Evolutionary conservation across 1,140 invertebrate genomes (phyloP), one percentile per base, ranked within the genome.

Genomic region (Bactericera cockerelli): DNA sequence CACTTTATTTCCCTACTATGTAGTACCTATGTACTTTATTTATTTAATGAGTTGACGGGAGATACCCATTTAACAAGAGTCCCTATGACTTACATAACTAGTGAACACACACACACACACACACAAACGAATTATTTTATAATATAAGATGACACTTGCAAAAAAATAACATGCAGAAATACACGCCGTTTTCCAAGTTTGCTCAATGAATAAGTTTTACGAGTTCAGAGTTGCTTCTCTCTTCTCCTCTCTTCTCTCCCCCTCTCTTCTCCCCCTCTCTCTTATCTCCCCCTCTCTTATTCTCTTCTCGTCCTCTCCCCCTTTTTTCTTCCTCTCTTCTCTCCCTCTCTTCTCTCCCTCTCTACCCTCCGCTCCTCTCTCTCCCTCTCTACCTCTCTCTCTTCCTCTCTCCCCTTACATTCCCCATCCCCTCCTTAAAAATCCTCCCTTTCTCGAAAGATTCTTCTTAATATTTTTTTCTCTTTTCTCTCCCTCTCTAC

Each of bases 381-480:
- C 42, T 49, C 42, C 22, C 42, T 49, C 42, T 49, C 42, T 49
- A 6, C 19, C 42, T 49, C 42, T n/a, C 42, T 49, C 42, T 49
- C 42, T 49, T 16, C 19, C 42, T 49, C 4, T 49, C 42, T 49
- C 22, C 42, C 42, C 19, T 49, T 49, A 10, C 22, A 19, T 16
- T 49, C 42, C 4, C n/a, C 33, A 10, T 36, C 33, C 16, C 33
- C 33, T 36, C 10, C 16, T 36, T 36, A 10, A 10, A 11, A 11
- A 11, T 36, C 33, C 33, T 36, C 10, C 16, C 33, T 36, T 36
- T 36, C 33, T 36, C 33, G 10, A 11, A 11, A 11, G 16, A 36
- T 36, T 36, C 16, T 36, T 11, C 10, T 36, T 16, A 16, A 11
- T 36, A 16, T 11, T 36, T 16, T 36, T 36, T 36, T 36, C 42